Evolutionary conservation across 37 sponge, comb jelly and placozoan genomes (phyloP), one percentile per base, ranked within the genome.

Genomic region (Tethya wilhelma): DNA sequence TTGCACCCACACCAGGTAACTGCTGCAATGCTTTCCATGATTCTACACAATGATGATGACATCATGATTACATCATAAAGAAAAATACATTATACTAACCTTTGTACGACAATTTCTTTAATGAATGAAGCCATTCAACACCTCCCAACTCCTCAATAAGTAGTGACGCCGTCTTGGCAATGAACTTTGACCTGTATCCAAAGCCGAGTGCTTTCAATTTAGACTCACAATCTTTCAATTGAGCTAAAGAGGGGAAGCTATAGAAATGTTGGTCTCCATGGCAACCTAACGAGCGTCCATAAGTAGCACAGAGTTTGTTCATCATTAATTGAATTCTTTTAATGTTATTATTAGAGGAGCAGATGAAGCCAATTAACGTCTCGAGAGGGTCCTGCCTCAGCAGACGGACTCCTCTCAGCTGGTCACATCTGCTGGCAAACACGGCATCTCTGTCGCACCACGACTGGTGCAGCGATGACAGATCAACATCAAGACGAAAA

Each of bases 261-360:
- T 92, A 78, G 40, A 62, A 89, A 0, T 60, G 30, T 14, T 49
- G 39, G 31, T 59, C 90, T 3, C 64, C 62, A 9, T 78, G 34
- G 17, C 23, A 9, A 0, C 86, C 89, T 17, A 90, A n/a, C 22
- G 44, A 44, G 22, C 57, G 39, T 5, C 97, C 97, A 65, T 73
- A 90, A 0, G 28, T 60, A 32, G 20, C 62, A 70, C 90, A 91
- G 43, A 98, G 83, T 34, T 80, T 86, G 34, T 71, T 44, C 37
- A 98, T 44, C 87, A 98, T 93, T 40, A 64, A 67, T 25, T 87
- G 62, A 57, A 98, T 98, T 25, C 98, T 71, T 0, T 81, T 46
- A 25, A 96, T 90, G 46, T 98, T 87, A 86, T 98, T 98, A 79
- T 93, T 93, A 55, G 98, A 85, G 20, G 98, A 98, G 33, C 96